Evolutionary conservation across 2,888 invertebrate species (phyloP).

Genomic region (Meliscaeva auricollis): DNA sequence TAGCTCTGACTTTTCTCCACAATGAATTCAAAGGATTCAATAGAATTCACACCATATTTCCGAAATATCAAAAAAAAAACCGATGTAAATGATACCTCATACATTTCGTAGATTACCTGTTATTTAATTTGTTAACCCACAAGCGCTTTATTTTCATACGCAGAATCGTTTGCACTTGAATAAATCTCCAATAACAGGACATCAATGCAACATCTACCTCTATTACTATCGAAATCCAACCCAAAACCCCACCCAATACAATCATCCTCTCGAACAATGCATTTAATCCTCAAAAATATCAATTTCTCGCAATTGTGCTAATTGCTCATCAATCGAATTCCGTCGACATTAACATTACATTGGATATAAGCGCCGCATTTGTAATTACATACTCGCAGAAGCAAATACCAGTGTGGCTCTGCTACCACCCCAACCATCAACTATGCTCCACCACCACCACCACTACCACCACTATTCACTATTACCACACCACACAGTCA

Average conservation of each 20-base stretch:
- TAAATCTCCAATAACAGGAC: conserved; percentile 63
- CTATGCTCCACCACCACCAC: conserved; percentile 7
- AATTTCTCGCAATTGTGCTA: conserved; percentile 73
- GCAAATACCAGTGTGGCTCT: conserved; percentile 1
- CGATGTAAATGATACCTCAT: no score
- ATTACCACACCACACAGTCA: no score
- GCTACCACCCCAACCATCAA: not conserved
- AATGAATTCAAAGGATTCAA: no score
- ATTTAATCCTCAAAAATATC: conserved; percentile 63
- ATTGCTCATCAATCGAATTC: conserved; percentile 75
- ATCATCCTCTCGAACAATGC: conserved; percentile 8
- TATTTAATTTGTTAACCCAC: not conserved
- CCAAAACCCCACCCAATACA: not conserved
- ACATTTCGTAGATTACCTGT: not conserved
- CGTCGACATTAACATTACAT: conserved; percentile 36
- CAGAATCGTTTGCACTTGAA: conserved; percentile 35
- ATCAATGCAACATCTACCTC: conserved; percentile 13
- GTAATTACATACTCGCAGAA: conserved; percentile 67
- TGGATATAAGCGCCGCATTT: conserved; percentile 47
- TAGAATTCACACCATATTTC: no score
- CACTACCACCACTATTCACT: conserved; percentile 9
- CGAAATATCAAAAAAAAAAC: no score
- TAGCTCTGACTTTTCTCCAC: no score
- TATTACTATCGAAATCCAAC: not conserved
- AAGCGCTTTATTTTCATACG: not conserved